These are phyloP conservation scores for Hydroisotoma schaefferi DNA, from an alignment of 2,888 invertebrate species.

Conservation along the genomic window DNA sequence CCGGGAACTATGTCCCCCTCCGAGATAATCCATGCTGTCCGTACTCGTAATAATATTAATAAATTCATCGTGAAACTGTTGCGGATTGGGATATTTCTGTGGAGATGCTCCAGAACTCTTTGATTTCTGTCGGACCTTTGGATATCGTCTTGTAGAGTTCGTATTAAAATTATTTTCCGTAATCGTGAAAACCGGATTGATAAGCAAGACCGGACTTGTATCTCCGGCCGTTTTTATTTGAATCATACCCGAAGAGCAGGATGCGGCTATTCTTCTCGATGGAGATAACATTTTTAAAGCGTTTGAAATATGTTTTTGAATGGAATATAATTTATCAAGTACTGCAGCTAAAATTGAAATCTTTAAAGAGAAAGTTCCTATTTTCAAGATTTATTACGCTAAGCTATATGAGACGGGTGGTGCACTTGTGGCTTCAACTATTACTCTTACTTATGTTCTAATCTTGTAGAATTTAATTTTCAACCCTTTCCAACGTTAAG, in stretches of 20 bases:
- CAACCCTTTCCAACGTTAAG: no score
- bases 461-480: no score
- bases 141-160: constrained; percentile 11
- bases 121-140: constrained; percentile 32
- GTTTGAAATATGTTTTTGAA: background rate
- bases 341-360: no score
- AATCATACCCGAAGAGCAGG: background rate
- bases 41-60: constrained; percentile 30
- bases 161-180: constrained; percentile 29
- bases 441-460: no score
- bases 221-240: constrained; percentile 3
- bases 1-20: constrained; percentile 22
- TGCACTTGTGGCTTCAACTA: no score
- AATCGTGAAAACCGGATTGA: constrained; percentile 26
- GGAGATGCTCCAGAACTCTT: constrained; percentile 35
- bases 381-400: no score
- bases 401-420: no score
- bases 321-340: no score
- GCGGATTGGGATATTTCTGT: constrained; percentile 21
- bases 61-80: constrained; percentile 25
- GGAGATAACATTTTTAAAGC: background rate
- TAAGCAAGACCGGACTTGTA: constrained; percentile 4
- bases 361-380: no score
- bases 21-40: constrained; percentile 28
- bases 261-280: background rate